These are phyloP conservation scores for Actenoides hombroni DNA, from an alignment of 2,113 vertebrate genomes.

Conservation along the genomic window DNA sequence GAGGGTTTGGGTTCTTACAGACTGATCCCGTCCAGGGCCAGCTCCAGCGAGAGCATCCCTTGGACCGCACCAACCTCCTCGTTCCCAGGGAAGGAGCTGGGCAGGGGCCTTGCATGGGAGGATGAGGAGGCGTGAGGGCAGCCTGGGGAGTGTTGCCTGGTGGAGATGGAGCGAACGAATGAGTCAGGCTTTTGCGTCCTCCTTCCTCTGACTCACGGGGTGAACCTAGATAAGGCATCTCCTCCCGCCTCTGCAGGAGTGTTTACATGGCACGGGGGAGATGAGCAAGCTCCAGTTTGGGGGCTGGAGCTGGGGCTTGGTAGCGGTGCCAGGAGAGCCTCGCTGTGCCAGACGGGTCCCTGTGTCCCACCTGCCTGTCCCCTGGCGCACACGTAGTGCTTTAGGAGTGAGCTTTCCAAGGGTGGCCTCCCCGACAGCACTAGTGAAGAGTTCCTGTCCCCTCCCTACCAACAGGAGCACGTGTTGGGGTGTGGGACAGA, in stretches of 20 bases:
- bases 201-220: neutral
- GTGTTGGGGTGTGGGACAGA: neutral
- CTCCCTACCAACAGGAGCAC: rapidly evolving
- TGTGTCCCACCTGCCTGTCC: neutral
- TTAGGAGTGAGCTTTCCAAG: neutral
- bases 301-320: neutral
- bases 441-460: neutral
- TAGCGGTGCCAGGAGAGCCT: rapidly evolving
- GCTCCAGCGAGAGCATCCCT: neutral
- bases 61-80: rapidly evolving
- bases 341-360: neutral
- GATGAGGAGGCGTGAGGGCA: neutral
- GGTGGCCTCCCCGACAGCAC: neutral
- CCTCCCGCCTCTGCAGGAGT: neutral
- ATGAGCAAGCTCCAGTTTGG: neutral
- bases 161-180: neutral
- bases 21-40: rapidly evolving
- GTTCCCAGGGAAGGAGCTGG: neutral
- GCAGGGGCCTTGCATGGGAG: neutral
- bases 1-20: neutral
- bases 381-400: neutral
- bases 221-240: neutral
- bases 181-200: neutral
- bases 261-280: neutral
- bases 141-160: neutral